These are phyloP conservation scores for Lagenorhynchus albirostris DNA, from an alignment of 2,113 vertebrate genomes.

Conservation along the genomic window DNA sequence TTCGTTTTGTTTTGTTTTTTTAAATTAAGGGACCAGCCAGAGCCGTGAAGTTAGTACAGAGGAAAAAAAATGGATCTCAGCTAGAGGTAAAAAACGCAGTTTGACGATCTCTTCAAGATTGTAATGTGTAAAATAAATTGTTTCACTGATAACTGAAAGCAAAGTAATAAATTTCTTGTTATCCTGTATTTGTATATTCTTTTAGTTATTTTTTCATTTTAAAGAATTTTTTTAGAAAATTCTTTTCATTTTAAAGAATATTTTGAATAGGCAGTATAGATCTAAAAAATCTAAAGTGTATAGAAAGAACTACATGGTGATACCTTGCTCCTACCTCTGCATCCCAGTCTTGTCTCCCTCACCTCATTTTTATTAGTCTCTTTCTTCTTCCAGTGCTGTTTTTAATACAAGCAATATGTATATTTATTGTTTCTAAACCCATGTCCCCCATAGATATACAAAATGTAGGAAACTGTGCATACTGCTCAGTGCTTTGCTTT, in stretches of 20 bases:
- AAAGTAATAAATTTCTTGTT: neutral
- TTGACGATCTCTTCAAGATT: neutral
- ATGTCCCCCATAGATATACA: neutral
- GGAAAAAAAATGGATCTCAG: neutral
- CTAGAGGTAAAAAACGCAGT: neutral
- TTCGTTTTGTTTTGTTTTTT: neutral
- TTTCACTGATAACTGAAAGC: neutral
- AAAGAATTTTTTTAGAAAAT: neutral
- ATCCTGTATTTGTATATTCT: neutral
- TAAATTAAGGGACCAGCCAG: neutral
- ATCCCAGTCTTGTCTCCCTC: neutral
- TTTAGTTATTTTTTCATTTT: neutral
- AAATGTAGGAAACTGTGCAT: neutral
- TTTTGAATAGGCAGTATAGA: neutral
- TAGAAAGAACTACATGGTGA: neutral
- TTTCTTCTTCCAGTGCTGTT: neutral
- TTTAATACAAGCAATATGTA: neutral
- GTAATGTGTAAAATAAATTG: neutral
- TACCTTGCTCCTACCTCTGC: neutral
- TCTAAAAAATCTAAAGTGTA: neutral
- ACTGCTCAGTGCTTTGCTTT: neutral
- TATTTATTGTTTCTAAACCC: neutral
- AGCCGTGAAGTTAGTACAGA: neutral
- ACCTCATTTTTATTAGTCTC: neutral
- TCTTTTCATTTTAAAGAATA: neutral